A percentile compares a stretch with the other conserved stretches of the same genome.
Conservation (phyloP, 2,113 vertebrate genomes). For the Lichenostomus cassidix region DNA sequence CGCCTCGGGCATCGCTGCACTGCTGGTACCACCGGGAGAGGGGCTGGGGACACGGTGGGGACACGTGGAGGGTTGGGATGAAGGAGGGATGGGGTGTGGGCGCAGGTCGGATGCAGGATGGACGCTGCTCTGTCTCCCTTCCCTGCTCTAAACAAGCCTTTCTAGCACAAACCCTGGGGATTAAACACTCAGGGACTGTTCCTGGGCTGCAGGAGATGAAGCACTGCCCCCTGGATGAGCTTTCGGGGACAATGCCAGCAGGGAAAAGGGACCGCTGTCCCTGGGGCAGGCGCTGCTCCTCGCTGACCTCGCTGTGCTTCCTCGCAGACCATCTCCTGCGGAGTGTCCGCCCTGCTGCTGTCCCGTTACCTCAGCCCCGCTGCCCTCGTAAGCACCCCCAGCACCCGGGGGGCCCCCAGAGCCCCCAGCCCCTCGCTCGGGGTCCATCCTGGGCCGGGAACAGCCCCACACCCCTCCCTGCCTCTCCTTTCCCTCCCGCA, state of each 20-base stretch:
- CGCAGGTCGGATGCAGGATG: too few relatives aligned
- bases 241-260: background rate
- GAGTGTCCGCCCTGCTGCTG: conserved; percentile 79
- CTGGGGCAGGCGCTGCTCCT: rapidly evolving
- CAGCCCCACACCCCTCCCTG: rapidly evolving
- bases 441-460: rapidly evolving
- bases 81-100: background rate
- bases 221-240: background rate
- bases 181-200: rapidly evolving
- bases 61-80: rapidly evolving
- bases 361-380: conserved; percentile 76
- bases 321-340: conserved; percentile 68
- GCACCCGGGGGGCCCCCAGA: background rate
- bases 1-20: conserved; percentile 71
- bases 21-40: conserved; percentile 68
- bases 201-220: rapidly evolving
- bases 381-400: conserved; percentile 70
- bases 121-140: rapidly evolving
- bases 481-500: conserved; percentile 35
- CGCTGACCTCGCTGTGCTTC: background rate
- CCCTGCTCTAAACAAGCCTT: background rate
- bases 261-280: rapidly evolving
- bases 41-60: background rate
- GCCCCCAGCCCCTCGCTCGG: background rate
- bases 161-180: rapidly evolving